phyloP scores from a whole-genome alignment of 1,140 invertebrate genomes.

The Heterodera carotae region DNA sequence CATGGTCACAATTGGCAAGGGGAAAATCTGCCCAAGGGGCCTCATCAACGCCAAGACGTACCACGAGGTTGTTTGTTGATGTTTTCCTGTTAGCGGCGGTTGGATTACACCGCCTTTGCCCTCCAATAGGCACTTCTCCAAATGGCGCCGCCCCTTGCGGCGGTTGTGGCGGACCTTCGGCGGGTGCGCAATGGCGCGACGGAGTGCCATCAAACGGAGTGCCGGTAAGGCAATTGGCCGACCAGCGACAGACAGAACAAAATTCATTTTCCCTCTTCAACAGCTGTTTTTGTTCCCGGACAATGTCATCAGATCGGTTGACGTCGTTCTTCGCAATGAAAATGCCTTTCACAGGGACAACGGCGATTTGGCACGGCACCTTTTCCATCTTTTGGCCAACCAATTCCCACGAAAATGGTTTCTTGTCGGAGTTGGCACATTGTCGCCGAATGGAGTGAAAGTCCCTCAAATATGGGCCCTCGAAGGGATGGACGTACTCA shows the following conservation, averaged over 20 bases:
- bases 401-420: slow-evolving; percentile 17
- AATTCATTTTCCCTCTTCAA: neutral
- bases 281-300: slow-evolving; percentile 9
- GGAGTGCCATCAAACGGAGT: neutral
- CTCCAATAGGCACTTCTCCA: neutral
- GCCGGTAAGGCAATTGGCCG: neutral
- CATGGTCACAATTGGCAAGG: too few species aligned
- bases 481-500: neutral
- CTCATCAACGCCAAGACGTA: neutral
- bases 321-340: slow-evolving; percentile 1
- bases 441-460: neutral
- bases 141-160: neutral
- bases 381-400: neutral
- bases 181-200: neutral
- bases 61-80: too few species aligned
- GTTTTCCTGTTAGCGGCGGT: too few species aligned
- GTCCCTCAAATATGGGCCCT: neutral
- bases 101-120: slow-evolving; percentile 14
- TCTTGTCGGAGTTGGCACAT: neutral
- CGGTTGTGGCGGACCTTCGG: neutral
- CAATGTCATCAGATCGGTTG: neutral
- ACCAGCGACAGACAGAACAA: too few species aligned
- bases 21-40: too few species aligned
- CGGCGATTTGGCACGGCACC: neutral
- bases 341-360: neutral